Base-by-base conservation (phyloP, 2,888 invertebrate genomes). In the Drosophila parthenogenetica region DNA sequence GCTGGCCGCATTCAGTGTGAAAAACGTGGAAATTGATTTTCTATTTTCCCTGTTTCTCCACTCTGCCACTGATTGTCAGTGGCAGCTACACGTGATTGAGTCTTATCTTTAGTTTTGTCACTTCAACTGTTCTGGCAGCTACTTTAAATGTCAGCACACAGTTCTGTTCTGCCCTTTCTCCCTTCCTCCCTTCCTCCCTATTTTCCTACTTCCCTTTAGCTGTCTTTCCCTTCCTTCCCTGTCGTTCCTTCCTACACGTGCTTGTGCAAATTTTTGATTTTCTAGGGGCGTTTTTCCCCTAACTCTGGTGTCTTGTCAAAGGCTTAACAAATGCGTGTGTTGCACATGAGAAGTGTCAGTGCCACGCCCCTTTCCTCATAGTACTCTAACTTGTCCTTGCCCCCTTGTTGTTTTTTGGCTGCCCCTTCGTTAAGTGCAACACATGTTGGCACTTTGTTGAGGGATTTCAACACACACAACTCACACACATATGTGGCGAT, bases 91-190 rank as follows among this genome's bases (percentile, higher is more conserved):
- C 89, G 83, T 83, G 83, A 83, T 83, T 87, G 83, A 83, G 89
- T 83, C 83, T 87, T 83, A 83, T 83, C 89, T 83, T 88, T 83
- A 83, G 83, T 89, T 83, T 89, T 83, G 83, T 83, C 83, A 89
- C 83, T 83, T 89, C 89, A 81, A 75, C 70, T 77, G 81, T 81
- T 83, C 85, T 83, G 83, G 87, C 89, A 83, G 83, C 83, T 83
- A 89, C 83, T 83, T 83, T 83, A 83, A 83, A 89, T 83, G 83
- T 89, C 83, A 89, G 63, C 83, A 72, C 87, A 65, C n/a, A 13
- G 32, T 3, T 42, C 29, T n/a, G 37, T 25, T 16, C 37, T 11
- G 37, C 40, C n/a, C 25, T 5, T 25, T 3, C 5, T 0, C 7
- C 50, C 10, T 16, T 1, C 8, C 35, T 11, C 17, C 7, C 5